Evolutionary conservation across 2,113 vertebrate genomes (phyloP).

Genomic region (Antechinus stuartii): DNA sequence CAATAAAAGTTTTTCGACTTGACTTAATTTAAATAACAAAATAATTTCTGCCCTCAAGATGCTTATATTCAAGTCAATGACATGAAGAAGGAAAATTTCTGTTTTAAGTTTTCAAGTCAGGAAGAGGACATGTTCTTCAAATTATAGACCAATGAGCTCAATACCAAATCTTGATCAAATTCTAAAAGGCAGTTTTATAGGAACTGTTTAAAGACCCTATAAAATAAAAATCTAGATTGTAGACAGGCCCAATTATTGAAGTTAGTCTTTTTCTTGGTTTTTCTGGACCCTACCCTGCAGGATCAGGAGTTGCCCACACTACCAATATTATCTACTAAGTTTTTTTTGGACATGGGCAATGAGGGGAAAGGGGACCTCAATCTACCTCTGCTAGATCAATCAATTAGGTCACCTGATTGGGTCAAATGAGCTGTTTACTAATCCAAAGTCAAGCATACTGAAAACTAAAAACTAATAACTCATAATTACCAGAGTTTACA

Average conservation of each 20-base stretch:
- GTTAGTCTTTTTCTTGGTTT: not conserved
- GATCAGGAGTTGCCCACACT: not conserved
- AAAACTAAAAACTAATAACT: not conserved
- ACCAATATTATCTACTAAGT: not conserved
- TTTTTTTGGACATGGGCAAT: no score
- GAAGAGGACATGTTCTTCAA: not conserved
- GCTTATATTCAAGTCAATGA: not conserved
- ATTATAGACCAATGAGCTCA: no score
- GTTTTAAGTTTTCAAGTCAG: not conserved
- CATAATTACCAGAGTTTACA: not conserved
- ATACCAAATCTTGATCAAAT: not conserved
- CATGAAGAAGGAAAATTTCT: not conserved
- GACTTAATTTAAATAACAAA: not conserved
- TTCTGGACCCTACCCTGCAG: not conserved
- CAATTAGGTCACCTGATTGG: not conserved
- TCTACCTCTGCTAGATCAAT: not conserved
- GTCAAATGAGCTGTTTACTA: not conserved
- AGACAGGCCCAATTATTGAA: not conserved
- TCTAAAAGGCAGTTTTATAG: not conserved
- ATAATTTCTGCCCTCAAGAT: not conserved
- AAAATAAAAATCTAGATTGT: not conserved
- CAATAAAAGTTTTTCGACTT: not conserved
- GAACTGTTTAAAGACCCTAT: not conserved
- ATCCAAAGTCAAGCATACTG: not conserved
- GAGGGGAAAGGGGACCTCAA: not conserved